Evolutionary conservation across 2,888 invertebrate species (phyloP), one percentile per base, ranked within the genome.

Genomic region (Eristalinus sepulchralis): DNA sequence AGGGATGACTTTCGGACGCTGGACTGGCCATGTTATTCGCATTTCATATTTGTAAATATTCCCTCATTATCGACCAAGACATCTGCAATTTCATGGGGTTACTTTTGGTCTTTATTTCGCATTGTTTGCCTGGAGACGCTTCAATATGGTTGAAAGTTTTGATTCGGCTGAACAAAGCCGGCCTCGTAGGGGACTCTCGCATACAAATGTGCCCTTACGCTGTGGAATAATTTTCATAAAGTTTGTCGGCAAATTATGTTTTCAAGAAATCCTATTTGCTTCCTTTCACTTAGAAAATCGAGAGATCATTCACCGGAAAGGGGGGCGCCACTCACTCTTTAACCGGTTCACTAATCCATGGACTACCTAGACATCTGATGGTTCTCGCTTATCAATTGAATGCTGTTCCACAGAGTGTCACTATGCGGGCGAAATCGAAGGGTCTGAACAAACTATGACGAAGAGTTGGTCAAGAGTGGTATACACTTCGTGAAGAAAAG

Each of bases 61-160:
- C 31, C 22, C n/a, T n/a, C 47, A 71, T 71, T 71, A 71, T 62
- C 71, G 62, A 62, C 71, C 39, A 47, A 72, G 53, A 63, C 72
- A 72, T 72, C 72, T 72, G 72, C 70, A 53, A 63, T 53, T 62
- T 63, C 24, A 53, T 62, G 24, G 57, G 67, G 59, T 39, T 71
- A 71, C 53, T 72, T 63, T 63, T 47, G 31, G 59, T 59, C 59
- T 71, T 47, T 20, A n/a, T 22, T 31, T 36, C 24, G n/a, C 55
- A 33, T 67, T 67, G 67, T 55, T 31, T 68, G 57, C 4, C 24
- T 10, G 22, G 17, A 57, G 57, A 57, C 2, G 22, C 10, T 13
- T 17, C 47, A 47, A 47, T 47, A 17, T 47, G 47, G 17, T 47
- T 20, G 47, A 5, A 17, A 17, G 17, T 17, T 4, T 8, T 8